Base-by-base conservation (phyloP, 1,140 invertebrate genomes). In the Macrocentrus cingulum region DNA sequence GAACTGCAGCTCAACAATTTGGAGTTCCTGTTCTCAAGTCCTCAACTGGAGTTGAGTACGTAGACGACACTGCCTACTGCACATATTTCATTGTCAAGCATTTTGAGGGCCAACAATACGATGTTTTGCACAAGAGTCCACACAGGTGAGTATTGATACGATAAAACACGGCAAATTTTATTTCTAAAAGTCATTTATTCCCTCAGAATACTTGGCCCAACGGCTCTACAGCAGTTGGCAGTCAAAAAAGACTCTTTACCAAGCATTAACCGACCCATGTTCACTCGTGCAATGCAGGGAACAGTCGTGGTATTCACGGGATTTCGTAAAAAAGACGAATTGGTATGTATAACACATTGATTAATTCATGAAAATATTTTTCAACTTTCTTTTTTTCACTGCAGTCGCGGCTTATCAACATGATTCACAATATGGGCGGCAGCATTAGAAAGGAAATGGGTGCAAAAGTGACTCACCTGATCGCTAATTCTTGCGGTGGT, bases 401-500 rank as follows among this genome's bases (percentile, higher is more conserved):
- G 25, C 74, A 95, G 92, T 88, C 86, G 59, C 86, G 87, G 70
- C 82, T 96, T 67, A 88, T 94, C 61, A 88, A 88, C 66, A 83
- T 92, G 70, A 90, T 97, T 61, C 94, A 97, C 81, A 87, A 90
- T 72, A 97, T 98, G 94, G 94, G 93, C 61, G 95, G 94, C 13
- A 95, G 91, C 67, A 90, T 97, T 64, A 84, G 93, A 45, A 92
- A 91, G 79, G 92, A 96, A 65, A 88, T 94, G 82, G 87, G 86
- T 54, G 82, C 84, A 15, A 93, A 91, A 72, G 88, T 94, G 55
- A 98, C 95, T 44, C 95, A 98, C 83, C 82, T 99, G 36, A 91
- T 98, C 63, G 92, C 94, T 46, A 91, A 90, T 67, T 84, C 85
- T 69, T 89, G 88, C 67, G 87, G 87, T 37, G 94, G 95, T 58